Evolutionary conservation across 2,113 vertebrate genomes (phyloP).

Genomic region (Danio rerio): DNA sequence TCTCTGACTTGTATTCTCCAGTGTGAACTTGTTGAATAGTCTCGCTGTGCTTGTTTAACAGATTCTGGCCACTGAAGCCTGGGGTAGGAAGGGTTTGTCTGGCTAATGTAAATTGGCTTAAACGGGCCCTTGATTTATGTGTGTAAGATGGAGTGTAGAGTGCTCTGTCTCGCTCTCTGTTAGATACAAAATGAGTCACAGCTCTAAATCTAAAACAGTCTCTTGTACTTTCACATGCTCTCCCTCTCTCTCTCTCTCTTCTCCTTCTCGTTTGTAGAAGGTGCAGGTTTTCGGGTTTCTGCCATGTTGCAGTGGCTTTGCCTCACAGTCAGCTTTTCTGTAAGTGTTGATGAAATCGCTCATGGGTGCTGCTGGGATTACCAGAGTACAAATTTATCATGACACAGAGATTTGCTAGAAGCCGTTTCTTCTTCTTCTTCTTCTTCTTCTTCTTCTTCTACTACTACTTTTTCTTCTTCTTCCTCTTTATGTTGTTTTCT

Average conservation of each 20-base stretch:
- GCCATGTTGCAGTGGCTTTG: constrained; percentile 23
- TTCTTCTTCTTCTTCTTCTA: not conserved
- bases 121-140: constrained; percentile 51
- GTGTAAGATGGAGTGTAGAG: constrained; percentile 31
- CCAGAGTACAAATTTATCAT: constrained; percentile 8
- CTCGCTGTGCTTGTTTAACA: constrained; percentile 49
- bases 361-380: not conserved
- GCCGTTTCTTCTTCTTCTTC: not conserved
- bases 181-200: not conserved
- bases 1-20: constrained; percentile 14
- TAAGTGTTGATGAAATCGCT: constrained; percentile 39
- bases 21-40: constrained; percentile 50
- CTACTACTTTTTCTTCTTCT: not conserved
- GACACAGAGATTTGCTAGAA: constrained; percentile 11
- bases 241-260: not conserved
- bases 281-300: not conserved
- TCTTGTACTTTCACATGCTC: not conserved
- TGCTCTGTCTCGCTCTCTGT: constrained; percentile 31
- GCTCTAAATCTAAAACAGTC: not conserved
- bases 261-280: not conserved
- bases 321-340: constrained; percentile 17
- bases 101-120: constrained; percentile 53
- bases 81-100: constrained; percentile 28
- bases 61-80: constrained; percentile 29
- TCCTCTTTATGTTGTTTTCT: too few species aligned